Conservation (phyloP, 2,888 invertebrate genomes). For the Scrobipalpa costella region DNA sequence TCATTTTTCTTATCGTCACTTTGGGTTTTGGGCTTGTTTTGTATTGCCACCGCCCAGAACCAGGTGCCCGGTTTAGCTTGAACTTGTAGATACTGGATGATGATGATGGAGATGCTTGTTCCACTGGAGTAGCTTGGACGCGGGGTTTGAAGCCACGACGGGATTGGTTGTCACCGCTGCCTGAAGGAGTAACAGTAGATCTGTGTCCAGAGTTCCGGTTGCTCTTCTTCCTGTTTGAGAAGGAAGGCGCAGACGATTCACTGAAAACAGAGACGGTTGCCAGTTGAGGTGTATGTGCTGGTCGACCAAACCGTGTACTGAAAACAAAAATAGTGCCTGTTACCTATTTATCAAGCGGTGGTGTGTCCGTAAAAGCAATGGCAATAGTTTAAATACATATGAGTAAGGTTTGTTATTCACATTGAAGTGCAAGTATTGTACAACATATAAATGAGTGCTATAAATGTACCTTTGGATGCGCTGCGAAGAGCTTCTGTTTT, state of each 20-base stretch:
- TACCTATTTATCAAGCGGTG: conserved; percentile 24
- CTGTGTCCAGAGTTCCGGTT: conserved; percentile 71
- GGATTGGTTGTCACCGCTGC: conserved; percentile 65
- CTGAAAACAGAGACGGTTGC: conserved; percentile 85
- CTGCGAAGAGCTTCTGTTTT: conserved; percentile 68
- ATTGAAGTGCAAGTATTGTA: not conserved
- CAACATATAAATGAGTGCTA: conserved; percentile 25
- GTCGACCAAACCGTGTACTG: conserved; percentile 73
- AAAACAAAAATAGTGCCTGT: conserved; percentile 51
- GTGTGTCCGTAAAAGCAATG: conserved; percentile 20
- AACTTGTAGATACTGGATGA: conserved; percentile 88
- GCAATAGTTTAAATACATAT: conserved; percentile 11
- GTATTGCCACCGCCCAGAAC: conserved; percentile 94
- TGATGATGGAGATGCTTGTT: conserved; percentile 71
- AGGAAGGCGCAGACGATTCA: conserved; percentile 76
- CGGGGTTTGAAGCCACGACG: conserved; percentile 87
- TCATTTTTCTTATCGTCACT: conserved; percentile 88
- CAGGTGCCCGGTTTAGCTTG: conserved; percentile 90
- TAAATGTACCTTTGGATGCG: conserved; percentile 66
- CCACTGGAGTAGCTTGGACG: conserved; percentile 79
- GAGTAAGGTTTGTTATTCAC: not conserved
- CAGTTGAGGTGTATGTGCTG: conserved; percentile 80
- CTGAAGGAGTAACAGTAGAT: conserved; percentile 65
- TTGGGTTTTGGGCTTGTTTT: conserved; percentile 94
- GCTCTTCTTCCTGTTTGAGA: conserved; percentile 77